Evolutionary conservation across 2,888 invertebrate genomes (phyloP).

Genomic region (Aphidoletes aphidimyza): DNA sequence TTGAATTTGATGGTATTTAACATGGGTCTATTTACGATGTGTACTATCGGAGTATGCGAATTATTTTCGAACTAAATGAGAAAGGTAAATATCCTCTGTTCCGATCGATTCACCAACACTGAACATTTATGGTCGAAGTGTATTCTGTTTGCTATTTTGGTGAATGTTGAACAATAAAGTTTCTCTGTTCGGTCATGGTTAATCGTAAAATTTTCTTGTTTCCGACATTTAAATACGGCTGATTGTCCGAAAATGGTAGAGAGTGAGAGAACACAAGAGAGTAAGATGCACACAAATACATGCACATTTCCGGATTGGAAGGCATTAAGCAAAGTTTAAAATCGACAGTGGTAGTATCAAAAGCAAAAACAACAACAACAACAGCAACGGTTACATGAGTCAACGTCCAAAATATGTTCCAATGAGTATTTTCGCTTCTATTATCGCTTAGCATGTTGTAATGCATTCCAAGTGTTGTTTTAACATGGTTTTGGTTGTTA

Average conservation of each 20-base stretch:
- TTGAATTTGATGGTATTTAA: no score
- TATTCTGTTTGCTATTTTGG: constrained; percentile 33
- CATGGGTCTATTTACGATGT: no score
- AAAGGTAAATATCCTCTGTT: no score
- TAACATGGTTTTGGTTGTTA: constrained; percentile 10
- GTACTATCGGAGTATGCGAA: no score
- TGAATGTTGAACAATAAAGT: constrained; percentile 48
- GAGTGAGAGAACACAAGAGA: neutral
- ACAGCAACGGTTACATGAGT: neutral
- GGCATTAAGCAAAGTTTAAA: neutral
- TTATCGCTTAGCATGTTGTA: constrained; percentile 52
- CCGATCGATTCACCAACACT: neutral
- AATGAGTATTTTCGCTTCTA: constrained; percentile 43
- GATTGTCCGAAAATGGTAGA: neutral
- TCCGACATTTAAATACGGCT: constrained; percentile 44
- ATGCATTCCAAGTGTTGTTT: constrained; percentile 38
- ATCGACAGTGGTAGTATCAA: neutral
- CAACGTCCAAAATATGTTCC: constrained; percentile 33
- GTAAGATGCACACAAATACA: neutral
- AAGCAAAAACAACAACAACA: neutral
- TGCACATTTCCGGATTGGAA: constrained; percentile 32
- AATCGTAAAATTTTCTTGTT: constrained; percentile 52
- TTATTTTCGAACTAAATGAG: no score
- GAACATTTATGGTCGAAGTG: neutral
- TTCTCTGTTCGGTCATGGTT: constrained; percentile 9